These are phyloP conservation scores for Yponomeuta sedellus DNA, from an alignment of 2,888 invertebrate genomes.

Conservation along the genomic window DNA sequence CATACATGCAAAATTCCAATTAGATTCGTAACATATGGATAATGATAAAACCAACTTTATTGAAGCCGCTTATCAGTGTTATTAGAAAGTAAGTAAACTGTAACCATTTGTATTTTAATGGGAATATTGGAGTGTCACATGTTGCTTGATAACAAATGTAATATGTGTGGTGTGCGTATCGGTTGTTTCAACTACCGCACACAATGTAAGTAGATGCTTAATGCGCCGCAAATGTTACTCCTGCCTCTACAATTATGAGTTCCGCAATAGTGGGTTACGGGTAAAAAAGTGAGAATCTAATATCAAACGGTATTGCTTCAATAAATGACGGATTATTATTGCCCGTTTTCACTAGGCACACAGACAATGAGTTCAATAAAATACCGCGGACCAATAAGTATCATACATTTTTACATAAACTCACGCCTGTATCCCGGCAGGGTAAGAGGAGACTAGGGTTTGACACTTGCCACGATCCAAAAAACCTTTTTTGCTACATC, in stretches of 20 bases:
- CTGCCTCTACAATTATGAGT: constrained; percentile 1
- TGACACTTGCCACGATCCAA: no score
- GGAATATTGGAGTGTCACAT: constrained; percentile 59
- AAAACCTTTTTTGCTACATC: no score
- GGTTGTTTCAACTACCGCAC: constrained; percentile 18
- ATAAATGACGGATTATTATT: constrained; percentile 2
- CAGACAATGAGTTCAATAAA: neutral
- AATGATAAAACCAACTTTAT: constrained; percentile 72
- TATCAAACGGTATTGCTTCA: constrained; percentile 5
- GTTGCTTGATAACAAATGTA: constrained; percentile 45
- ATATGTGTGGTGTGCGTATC: constrained; percentile 15
- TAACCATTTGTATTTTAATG: constrained; percentile 69
- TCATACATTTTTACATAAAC: no score
- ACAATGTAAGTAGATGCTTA: neutral
- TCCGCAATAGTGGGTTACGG: constrained; percentile 13
- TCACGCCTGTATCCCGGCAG: no score
- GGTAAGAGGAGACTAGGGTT: no score
- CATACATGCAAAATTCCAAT: constrained; percentile 72
- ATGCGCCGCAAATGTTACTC: neutral
- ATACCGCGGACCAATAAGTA: neutral
- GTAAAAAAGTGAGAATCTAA: constrained; percentile 14
- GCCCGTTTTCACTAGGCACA: neutral
- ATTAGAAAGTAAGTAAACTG: constrained; percentile 74
- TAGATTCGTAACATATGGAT: constrained; percentile 72
- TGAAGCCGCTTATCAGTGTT: constrained; percentile 71